Conservation (phyloP, 2,888 invertebrate species). For the Neuroscelio doddi region DNA sequence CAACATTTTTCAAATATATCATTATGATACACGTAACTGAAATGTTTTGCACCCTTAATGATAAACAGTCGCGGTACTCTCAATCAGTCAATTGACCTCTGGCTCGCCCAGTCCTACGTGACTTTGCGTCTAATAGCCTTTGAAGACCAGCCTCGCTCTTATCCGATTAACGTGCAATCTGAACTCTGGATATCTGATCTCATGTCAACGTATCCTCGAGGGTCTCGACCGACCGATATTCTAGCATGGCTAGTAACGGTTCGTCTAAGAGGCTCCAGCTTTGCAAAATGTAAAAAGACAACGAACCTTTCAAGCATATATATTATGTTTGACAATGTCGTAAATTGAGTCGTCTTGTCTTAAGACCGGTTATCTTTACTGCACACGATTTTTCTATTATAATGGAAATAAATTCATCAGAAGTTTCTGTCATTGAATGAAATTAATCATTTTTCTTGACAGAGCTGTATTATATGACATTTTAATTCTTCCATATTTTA, state of each 20-base stretch:
- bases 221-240: slow-evolving; percentile 24
- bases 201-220: slow-evolving; percentile 46
- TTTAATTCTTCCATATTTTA: no score
- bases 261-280: slow-evolving; percentile 9
- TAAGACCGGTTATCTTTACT: slow-evolving; percentile 27
- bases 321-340: slow-evolving; percentile 32
- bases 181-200: slow-evolving; percentile 45
- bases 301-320: slow-evolving; percentile 25
- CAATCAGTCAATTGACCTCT: slow-evolving; percentile 47
- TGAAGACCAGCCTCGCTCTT: slow-evolving; percentile 38
- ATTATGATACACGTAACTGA: slow-evolving; percentile 5
- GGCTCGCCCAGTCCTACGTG: slow-evolving; percentile 41
- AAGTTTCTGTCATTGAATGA: no score
- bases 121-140: slow-evolving; percentile 32
- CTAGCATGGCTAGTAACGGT: no score
- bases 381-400: slow-evolving; percentile 15
- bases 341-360: slow-evolving; percentile 39
- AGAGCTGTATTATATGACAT: no score
- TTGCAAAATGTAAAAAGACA: slow-evolving; percentile 7
- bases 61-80: slow-evolving; percentile 36
- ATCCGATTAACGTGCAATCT: slow-evolving; percentile 50
- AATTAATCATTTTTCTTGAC: no score
- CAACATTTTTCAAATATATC: no score
- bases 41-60: slow-evolving; percentile 38
- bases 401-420: no score